Evolutionary conservation across 2,888 invertebrate species (phyloP).

Genomic region (Acronicta psi): DNA sequence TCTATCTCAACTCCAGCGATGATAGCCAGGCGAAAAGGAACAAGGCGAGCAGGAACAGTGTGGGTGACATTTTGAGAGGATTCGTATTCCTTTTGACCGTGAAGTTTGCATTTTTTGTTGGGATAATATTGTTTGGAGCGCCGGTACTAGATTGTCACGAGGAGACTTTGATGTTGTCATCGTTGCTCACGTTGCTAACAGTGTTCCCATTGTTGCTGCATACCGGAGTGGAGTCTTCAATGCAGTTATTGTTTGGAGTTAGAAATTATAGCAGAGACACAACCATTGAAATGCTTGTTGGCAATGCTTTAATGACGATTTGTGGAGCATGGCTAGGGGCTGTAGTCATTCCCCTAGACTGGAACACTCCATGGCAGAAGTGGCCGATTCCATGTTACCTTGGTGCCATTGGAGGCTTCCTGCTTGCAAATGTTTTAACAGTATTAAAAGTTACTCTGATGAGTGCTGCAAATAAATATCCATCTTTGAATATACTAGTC

Average conservation of each 20-base stretch:
- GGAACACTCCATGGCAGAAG: slow-evolving; percentile 96
- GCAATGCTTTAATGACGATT: slow-evolving; percentile 89
- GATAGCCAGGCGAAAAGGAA: slow-evolving; percentile 74
- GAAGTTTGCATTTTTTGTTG: slow-evolving; percentile 87
- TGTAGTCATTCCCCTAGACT: slow-evolving; percentile 95
- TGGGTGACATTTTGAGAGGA: slow-evolving; percentile 87
- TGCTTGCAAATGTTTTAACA: slow-evolving; percentile 88
- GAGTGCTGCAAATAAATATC: slow-evolving; percentile 77
- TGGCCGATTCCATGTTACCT: slow-evolving; percentile 93
- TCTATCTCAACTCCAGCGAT: slow-evolving; percentile 76
- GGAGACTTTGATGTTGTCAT: slow-evolving; percentile 91
- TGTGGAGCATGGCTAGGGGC: slow-evolving; percentile 96
- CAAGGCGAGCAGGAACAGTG: slow-evolving; percentile 77
- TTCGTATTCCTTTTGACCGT: slow-evolving; percentile 80
- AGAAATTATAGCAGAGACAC: slow-evolving; percentile 85
- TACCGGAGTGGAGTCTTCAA: slow-evolving; percentile 88
- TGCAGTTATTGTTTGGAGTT: slow-evolving; percentile 87
- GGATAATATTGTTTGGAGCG: slow-evolving; percentile 92
- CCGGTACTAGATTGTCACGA: slow-evolving; percentile 90
- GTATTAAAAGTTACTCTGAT: slow-evolving; percentile 80
- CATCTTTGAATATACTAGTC: slow-evolving; percentile 70
- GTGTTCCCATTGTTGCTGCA: slow-evolving; percentile 90
- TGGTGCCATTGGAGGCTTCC: slow-evolving; percentile 91
- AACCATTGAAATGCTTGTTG: slow-evolving; percentile 88
- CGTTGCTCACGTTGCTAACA: slow-evolving; percentile 90